These are phyloP conservation scores for Achlya flavicornis DNA, from an alignment of 2,888 invertebrate species.

Conservation along the genomic window DNA sequence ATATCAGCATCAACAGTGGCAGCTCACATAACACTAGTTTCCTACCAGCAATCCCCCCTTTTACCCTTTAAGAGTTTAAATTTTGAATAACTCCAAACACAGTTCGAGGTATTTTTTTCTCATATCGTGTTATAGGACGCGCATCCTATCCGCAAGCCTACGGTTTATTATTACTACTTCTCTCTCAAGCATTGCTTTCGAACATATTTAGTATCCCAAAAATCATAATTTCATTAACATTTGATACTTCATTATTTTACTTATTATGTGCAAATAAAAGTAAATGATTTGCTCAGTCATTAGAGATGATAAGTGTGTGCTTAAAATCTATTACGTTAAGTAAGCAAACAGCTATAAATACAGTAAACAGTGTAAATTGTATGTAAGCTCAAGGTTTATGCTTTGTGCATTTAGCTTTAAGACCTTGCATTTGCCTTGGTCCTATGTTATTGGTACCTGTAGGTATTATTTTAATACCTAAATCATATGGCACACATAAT, in stretches of 20 bases:
- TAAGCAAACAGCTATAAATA: conserved; percentile 5
- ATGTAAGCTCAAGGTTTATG: conserved; percentile 23
- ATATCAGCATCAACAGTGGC: too few species aligned
- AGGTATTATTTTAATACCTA: conserved; percentile 14
- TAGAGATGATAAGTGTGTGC: neutral
- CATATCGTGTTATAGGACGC: too few species aligned
- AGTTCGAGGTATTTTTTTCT: too few species aligned
- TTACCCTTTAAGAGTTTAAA: too few species aligned
- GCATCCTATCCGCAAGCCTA: too few species aligned
- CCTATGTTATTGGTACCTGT: conserved; percentile 27
- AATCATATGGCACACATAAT: neutral
- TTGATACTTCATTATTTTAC: neutral
- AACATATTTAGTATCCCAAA: too few species aligned
- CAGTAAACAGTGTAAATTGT: conserved; percentile 13
- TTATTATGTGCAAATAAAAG: neutral
- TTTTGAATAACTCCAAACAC: too few species aligned
- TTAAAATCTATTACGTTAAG: neutral
- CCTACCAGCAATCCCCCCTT: too few species aligned
- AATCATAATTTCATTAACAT: too few species aligned
- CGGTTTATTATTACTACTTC: too few species aligned
- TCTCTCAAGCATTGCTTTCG: too few species aligned
- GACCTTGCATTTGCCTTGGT: conserved; percentile 49
- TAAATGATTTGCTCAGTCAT: neutral
- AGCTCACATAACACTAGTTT: too few species aligned
- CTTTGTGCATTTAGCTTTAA: conserved; percentile 18